Evolutionary conservation across 2,888 invertebrate species (phyloP).

Genomic region (Pilophorus perplexus): DNA sequence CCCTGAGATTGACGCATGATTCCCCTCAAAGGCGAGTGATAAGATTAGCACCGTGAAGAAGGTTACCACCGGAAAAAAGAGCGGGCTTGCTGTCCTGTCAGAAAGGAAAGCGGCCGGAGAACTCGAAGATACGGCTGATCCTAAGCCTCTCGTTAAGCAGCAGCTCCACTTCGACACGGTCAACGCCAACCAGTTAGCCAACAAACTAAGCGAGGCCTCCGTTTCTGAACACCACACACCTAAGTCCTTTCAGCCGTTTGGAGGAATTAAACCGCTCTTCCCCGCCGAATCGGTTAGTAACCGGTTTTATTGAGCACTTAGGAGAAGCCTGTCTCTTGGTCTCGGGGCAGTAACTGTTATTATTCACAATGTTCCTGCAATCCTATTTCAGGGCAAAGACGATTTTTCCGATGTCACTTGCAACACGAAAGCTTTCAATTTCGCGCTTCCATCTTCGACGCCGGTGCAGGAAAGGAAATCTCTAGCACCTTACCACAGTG

Average conservation of each 20-base stretch:
- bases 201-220: not conserved
- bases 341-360: no score
- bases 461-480: conserved; percentile 45
- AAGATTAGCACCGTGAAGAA: no score
- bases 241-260: conserved; percentile 32
- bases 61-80: conserved; percentile 4
- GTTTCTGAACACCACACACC: conserved; percentile 5
- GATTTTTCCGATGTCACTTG: conserved; percentile 46
- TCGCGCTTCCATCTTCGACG: conserved; percentile 49
- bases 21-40: no score
- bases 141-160: not conserved
- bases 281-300: conserved; percentile 34
- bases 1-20: no score
- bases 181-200: not conserved
- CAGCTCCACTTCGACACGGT: conserved; percentile 5
- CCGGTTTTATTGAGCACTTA: no score
- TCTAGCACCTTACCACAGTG: conserved; percentile 9
- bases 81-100: conserved; percentile 7
- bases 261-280: conserved; percentile 14
- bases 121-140: not conserved
- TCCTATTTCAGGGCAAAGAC: conserved; percentile 42
- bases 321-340: no score
- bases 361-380: not conserved
- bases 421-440: conserved; percentile 49
- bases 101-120: conserved; percentile 14